A percentile compares a stretch with the other conserved stretches of the same genome.
These are phyloP conservation scores for Cephalotes varians DNA, from an alignment of 2,888 invertebrate species.

Conservation along the genomic window DNA sequence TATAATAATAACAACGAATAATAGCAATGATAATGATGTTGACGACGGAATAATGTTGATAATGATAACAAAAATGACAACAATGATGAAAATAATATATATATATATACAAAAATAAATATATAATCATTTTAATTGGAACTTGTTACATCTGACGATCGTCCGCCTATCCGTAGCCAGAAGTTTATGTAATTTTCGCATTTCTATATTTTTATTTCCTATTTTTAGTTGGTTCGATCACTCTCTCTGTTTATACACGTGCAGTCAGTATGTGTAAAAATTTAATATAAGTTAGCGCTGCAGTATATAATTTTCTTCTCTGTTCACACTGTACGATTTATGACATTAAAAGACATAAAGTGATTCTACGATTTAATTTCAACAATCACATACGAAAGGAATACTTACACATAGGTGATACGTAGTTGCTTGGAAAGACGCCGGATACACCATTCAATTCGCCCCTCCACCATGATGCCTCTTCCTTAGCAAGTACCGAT, in stretches of 20 bases:
- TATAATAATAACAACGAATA: slow-evolving; percentile 18
- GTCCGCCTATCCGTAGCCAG: slow-evolving; percentile 77
- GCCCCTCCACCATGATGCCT: slow-evolving; percentile 99
- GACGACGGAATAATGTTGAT: neutral
- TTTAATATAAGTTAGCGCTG: slow-evolving; percentile 14
- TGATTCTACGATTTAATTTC: neutral
- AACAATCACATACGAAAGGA: slow-evolving; percentile 35
- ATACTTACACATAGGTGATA: slow-evolving; percentile 91
- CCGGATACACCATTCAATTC: slow-evolving; percentile 96
- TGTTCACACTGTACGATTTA: slow-evolving; percentile 10
- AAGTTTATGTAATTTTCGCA: slow-evolving; percentile 47
- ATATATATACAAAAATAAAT: slow-evolving; percentile 7
- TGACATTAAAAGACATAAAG: slow-evolving; percentile 9
- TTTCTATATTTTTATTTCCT: slow-evolving; percentile 24
- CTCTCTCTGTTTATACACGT: neutral
- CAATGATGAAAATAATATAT: neutral
- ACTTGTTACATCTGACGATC: slow-evolving; percentile 70
- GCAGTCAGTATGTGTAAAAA: slow-evolving; percentile 3
- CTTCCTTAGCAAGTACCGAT: slow-evolving; percentile 95
- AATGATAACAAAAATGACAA: neutral
- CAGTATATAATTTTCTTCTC: slow-evolving; percentile 16
- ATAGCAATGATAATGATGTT: neutral
- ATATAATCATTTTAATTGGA: slow-evolving; percentile 12
- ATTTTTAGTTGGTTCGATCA: slow-evolving; percentile 22
- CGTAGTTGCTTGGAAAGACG: slow-evolving; percentile 98